A percentile compares a stretch with the other conserved stretches of the same genome.
Evolutionary conservation across 2,888 invertebrate genomes (phyloP).

Genomic region (Mesoligia furuncula): DNA sequence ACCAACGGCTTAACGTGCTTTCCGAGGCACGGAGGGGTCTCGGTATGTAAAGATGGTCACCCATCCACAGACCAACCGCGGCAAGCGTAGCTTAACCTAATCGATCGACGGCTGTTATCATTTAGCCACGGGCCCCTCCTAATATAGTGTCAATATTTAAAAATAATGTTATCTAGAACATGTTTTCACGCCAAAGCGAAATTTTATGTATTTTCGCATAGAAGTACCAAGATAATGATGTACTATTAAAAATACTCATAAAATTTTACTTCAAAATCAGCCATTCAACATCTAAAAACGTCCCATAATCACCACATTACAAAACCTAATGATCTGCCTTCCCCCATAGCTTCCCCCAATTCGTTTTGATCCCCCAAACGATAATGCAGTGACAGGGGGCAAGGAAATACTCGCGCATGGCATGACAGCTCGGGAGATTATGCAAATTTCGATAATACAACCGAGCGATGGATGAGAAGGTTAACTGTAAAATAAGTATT

Average conservation of each 20-base stretch:
- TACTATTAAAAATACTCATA: not conserved
- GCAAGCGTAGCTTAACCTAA: no score
- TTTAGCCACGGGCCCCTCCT: no score
- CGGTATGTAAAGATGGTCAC: no score
- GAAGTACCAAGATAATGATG: not conserved
- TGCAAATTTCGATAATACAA: constrained; percentile 59
- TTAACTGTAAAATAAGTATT: not conserved
- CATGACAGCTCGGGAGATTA: constrained; percentile 52
- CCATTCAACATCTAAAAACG: constrained; percentile 12
- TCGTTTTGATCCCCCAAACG: constrained; percentile 42
- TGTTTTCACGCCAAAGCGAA: not conserved
- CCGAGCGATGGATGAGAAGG: constrained; percentile 3
- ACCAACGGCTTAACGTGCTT: no score
- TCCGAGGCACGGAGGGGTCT: no score
- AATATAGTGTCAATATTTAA: not conserved
- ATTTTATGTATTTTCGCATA: not conserved
- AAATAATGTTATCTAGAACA: not conserved
- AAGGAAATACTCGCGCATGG: constrained; percentile 35
- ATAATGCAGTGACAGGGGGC: constrained; percentile 57
- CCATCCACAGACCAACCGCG: no score
- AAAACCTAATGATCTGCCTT: constrained; percentile 31
- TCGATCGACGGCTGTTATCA: no score
- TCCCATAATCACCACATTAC: constrained; percentile 38
- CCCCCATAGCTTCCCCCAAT: constrained; percentile 20
- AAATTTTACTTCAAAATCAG: constrained; percentile 5